A percentile compares a stretch with the other conserved stretches of the same genome.
phyloP scores from a whole-genome alignment of 1,140 invertebrate genomes.

The Pararge aegeria region DNA sequence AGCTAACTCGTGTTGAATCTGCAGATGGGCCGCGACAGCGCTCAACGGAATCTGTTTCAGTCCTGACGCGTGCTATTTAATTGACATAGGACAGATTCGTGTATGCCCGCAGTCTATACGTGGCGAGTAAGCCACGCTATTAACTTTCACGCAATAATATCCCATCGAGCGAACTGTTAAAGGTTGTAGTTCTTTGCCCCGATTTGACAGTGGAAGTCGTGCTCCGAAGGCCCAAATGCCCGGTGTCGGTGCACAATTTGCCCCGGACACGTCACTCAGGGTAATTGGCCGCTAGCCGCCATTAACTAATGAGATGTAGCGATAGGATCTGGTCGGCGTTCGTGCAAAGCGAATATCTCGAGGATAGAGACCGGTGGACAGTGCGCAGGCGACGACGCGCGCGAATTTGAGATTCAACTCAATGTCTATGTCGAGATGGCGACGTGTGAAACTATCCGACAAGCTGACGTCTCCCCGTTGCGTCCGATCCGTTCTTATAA shows the following conservation, averaged over 20 bases:
- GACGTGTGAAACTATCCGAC: constrained; percentile 46
- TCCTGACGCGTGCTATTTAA: constrained; percentile 28
- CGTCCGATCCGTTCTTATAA: constrained; percentile 32
- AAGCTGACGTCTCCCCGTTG: constrained; percentile 25
- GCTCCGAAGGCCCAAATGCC: constrained; percentile 29
- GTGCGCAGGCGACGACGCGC: constrained; percentile 51
- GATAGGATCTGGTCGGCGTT: constrained; percentile 55
- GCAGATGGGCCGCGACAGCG: constrained; percentile 23
- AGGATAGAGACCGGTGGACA: constrained; percentile 35
- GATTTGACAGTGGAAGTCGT: constrained; percentile 13
- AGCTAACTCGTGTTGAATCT: constrained; percentile 24
- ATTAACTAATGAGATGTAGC: constrained; percentile 65
- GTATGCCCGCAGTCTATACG: neutral
- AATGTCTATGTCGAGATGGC: constrained; percentile 32
- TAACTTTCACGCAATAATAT: constrained; percentile 6
- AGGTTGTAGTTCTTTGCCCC: constrained; percentile 16
- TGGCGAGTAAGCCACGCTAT: neutral
- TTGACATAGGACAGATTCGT: constrained; percentile 30
- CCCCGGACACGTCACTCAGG: constrained; percentile 66
- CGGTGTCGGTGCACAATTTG: constrained; percentile 47
- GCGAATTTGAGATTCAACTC: constrained; percentile 40
- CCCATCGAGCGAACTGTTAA: constrained; percentile 1
- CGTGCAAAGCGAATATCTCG: constrained; percentile 42
- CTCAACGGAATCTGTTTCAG: constrained; percentile 19
- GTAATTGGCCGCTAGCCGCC: constrained; percentile 55